A percentile compares a stretch with the other conserved stretches of the same genome.
Evolutionary conservation across 2,888 invertebrate genomes (phyloP).

Genomic region (Lottia scabra): DNA sequence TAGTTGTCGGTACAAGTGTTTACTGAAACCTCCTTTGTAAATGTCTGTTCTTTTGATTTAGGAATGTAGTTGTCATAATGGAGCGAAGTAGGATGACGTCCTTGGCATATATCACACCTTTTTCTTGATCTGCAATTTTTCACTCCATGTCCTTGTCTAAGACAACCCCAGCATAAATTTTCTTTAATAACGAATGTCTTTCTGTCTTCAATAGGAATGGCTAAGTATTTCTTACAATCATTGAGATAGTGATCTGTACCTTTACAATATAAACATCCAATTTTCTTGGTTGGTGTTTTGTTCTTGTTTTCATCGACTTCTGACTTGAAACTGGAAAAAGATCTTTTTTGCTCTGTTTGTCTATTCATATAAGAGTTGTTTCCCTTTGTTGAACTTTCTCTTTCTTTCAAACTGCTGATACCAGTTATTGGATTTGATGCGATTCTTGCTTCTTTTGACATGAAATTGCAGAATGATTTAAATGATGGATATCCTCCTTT

Average conservation of each 20-base stretch:
- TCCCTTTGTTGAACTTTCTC: background rate
- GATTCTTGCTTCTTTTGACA: no score
- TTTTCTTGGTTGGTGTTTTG: background rate
- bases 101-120: background rate
- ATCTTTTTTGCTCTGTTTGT: background rate
- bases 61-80: background rate
- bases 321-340: background rate
- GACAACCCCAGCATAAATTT: constrained; percentile 8
- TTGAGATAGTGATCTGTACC: background rate
- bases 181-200: background rate
- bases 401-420: background rate
- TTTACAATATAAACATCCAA: background rate
- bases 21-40: background rate
- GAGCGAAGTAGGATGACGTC: background rate
- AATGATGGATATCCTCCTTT: no score
- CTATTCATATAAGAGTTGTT: background rate
- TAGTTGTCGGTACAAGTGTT: background rate
- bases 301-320: background rate
- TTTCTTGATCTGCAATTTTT: background rate
- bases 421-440: background rate
- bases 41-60: background rate
- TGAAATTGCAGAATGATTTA: no score
- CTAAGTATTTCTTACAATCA: background rate
- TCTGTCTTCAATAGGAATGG: background rate
- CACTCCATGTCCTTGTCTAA: background rate